Percentiles rank a stretch among this genome's conserved stretches.
These are phyloP conservation scores for Chauna torquata DNA, from an alignment of 2,113 vertebrate genomes.

Conservation along the genomic window DNA sequence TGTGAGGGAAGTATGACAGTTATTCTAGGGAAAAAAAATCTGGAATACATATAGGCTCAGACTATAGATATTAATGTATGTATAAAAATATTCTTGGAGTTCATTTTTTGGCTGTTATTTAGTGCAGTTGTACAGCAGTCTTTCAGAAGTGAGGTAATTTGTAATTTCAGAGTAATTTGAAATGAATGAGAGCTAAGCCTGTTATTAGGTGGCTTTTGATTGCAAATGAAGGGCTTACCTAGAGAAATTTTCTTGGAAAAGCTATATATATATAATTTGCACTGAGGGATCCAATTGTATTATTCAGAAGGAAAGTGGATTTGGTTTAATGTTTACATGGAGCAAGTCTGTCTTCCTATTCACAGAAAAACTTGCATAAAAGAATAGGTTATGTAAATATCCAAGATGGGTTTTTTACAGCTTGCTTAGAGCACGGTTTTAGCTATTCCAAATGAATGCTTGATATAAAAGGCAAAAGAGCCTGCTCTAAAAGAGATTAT, in stretches of 20 bases:
- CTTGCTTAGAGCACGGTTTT: background rate
- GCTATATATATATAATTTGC: background rate
- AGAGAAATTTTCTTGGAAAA: background rate
- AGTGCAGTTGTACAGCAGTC: background rate
- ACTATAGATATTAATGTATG: background rate
- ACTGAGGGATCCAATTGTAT: background rate
- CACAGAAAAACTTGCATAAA: background rate
- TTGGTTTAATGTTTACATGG: background rate
- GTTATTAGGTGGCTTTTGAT: background rate
- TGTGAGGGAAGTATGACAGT: background rate
- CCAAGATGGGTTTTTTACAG: background rate
- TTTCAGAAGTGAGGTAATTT: background rate
- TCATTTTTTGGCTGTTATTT: background rate
- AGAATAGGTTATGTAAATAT: conserved; percentile 12
- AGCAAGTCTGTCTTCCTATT: background rate
- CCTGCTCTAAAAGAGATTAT: background rate
- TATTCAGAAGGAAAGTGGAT: background rate
- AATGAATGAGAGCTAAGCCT: background rate
- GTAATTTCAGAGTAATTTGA: background rate
- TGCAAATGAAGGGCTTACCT: background rate
- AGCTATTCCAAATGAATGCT: background rate
- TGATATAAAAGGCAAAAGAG: background rate
- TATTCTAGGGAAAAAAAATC: background rate
- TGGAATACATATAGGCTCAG: background rate
- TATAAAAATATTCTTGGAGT: background rate